A percentile compares a stretch with the other conserved stretches of the same genome.
phyloP scores from a whole-genome alignment of 1,140 invertebrate species.

The Panonychus citri region DNA sequence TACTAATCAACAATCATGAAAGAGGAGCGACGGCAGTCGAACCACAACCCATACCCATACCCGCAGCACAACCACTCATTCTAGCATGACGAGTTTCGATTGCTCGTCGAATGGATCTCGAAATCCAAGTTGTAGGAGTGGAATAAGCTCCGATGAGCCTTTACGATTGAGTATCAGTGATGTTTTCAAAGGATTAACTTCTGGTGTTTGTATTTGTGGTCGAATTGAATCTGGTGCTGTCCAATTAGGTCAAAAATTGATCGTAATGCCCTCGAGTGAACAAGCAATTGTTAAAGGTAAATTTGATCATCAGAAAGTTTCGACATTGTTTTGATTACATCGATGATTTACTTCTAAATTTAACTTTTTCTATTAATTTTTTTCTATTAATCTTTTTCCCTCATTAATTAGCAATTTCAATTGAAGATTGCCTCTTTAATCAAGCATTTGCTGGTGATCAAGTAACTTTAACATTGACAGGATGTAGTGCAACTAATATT shows the following conservation, averaged over 20 bases:
- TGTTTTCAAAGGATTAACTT: slow-evolving; percentile 70
- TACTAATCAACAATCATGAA: too few species aligned
- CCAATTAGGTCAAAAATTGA: slow-evolving; percentile 56
- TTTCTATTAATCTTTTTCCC: slow-evolving; percentile 8
- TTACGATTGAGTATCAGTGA: slow-evolving; percentile 79
- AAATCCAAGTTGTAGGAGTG: too few species aligned
- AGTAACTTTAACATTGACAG: slow-evolving; percentile 50
- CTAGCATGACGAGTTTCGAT: too few species aligned
- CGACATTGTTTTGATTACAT: slow-evolving; percentile 21
- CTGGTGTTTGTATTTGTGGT: slow-evolving; percentile 61
- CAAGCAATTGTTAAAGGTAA: slow-evolving; percentile 43
- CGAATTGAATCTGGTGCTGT: slow-evolving; percentile 72
- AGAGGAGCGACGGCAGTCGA: too few species aligned
- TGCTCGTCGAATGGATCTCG: too few species aligned
- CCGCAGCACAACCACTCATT: too few species aligned
- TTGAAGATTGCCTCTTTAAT: slow-evolving; percentile 43
- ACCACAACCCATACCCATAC: too few species aligned
- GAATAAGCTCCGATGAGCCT: too few species aligned
- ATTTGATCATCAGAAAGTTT: too few species aligned
- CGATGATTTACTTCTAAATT: slow-evolving; percentile 2
- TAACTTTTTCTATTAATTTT: background rate
- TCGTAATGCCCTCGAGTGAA: slow-evolving; percentile 65
- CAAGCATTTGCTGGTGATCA: slow-evolving; percentile 86
- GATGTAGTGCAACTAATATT: slow-evolving; percentile 42
- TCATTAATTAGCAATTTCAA: slow-evolving; percentile 29